Base-by-base conservation (phyloP, 2,888 invertebrate species). In the Eilema sororculum region DNA sequence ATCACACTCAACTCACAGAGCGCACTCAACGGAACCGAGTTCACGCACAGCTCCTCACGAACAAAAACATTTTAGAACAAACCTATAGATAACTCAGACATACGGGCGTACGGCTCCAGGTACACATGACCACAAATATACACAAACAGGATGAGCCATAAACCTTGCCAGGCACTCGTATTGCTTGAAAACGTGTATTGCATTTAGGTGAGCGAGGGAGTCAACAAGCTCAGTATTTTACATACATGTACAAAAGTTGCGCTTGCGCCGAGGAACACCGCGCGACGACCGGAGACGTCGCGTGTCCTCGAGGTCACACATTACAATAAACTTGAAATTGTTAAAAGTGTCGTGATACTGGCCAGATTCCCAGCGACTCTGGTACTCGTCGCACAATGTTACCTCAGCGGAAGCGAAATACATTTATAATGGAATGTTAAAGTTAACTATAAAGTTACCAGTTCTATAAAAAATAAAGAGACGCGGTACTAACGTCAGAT, bases 1-100 rank as follows among this genome's bases (percentile, higher is more conserved):
- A 92, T 90, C 89, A 85, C 86, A 87, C 87, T 85, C 82, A 84
- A 87, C 79, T 84, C 76, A 84, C 79, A 82, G 79, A 84, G 81
- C 62, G 41, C 72, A 62, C 68, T 52, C 22, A 65, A 65, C 52
- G 37, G 52, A 56, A 65, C 58, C 22, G 60, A 58, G 22, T 41
- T 58, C 57, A n/a, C 52, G 41, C 64, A n/a, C 56, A 28, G 41
- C 25, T 56, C 41, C 37, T 70, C 30, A 64, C 68, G 62, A 59
- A 70, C 61, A 77, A 64, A 68, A 20, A 58, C 10, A 24, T 25
- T 65, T 37, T 37, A 30, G 4, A 20, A 62, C 4, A 16, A 37
- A 37, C 41, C 10, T 41, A 62, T 41, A 6, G 37, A 41, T 37
- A 62, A 10, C 9, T 60, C 37, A 13, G 37, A 62, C 12, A 62